Base-by-base conservation (phyloP, 1,140 invertebrate genomes). In the Eulimnadia texana region DNA sequence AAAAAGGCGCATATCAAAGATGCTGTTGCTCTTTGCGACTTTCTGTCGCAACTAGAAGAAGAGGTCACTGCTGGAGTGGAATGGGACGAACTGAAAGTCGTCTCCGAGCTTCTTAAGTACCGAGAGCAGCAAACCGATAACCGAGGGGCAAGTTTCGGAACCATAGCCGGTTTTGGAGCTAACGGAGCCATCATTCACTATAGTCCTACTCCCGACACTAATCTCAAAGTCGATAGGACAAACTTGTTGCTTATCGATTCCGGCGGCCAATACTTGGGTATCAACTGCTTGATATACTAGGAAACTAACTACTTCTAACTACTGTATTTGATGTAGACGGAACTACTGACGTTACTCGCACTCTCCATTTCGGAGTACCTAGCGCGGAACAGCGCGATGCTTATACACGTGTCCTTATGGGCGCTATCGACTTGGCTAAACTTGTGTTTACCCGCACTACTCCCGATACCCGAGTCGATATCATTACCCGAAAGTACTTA, bases 151-250 rank as follows among this genome's bases (percentile, higher is more conserved):
- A 84, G 82, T 71, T 94, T 98, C 76, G 76, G 81, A 27, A 97
- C 94, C 0, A 92, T 96, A 52, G 90, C 87, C 1, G 90, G 85
- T 1, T 92, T 85, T 68, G 94, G 92, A 0, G 73, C 84, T 10
- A 89, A 97, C 74, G 89, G 81, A 0, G 91, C 95, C 0, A 77
- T 93, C 28, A 90, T 94, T 3, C 93, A 97, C 71, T 99, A 99
- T 72, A 80, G 81, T 63, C 84, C 89, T 0, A 84, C 79, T 16
- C 79, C 81, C 62, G 80, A 80, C 19, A 90, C 89, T 6, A 84
- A 87, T 68, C 72, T 78, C 52, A 67, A 72, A n/a, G 82, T 98
- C 3, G 82, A 79, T 20, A 80, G 77, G 19, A 71, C 78, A 58
- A 72, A 76, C 58, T 67, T 82, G 10, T 80, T 77, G 64, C 67